Percentiles rank a stretch among this genome's conserved stretches.
These are phyloP conservation scores for Stylophora pistillata DNA, from an alignment of 64 coral and sea anemone species.

Conservation along the genomic window DNA sequence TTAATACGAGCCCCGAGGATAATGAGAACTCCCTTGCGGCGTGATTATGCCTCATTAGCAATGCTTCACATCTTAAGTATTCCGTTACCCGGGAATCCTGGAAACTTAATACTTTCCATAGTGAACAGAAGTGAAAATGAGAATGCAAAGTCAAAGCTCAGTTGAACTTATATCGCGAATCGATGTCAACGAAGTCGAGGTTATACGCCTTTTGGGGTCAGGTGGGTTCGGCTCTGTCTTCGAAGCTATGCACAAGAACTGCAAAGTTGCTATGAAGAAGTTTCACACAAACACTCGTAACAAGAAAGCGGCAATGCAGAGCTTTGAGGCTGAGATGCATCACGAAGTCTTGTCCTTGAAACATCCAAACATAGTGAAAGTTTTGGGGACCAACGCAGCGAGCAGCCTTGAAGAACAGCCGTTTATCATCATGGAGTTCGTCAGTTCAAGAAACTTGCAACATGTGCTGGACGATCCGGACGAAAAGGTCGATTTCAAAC, in stretches of 20 bases:
- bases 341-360: conserved; percentile 77
- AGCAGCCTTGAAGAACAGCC: conserved; percentile 76
- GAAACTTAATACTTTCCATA: conserved; percentile 13
- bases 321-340: conserved; percentile 82
- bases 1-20: not conserved
- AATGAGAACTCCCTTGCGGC: not conserved
- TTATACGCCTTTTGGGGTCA: conserved; percentile 66
- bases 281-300: conserved; percentile 95
- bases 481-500: conserved; percentile 61
- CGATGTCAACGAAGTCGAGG: conserved; percentile 84
- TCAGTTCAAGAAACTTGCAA: conserved; percentile 87
- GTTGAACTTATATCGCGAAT: conserved; percentile 37
- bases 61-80: not conserved
- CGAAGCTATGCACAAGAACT: conserved; percentile 83
- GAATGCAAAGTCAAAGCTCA: conserved; percentile 16
- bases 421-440: conserved; percentile 92
- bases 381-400: conserved; percentile 61
- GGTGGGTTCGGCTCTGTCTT: conserved; percentile 89
- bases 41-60: not conserved
- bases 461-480: conserved; percentile 75
- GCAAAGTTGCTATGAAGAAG: conserved; percentile 80
- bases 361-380: conserved; percentile 88
- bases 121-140: conserved; percentile 22
- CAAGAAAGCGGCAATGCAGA: conserved; percentile 97
- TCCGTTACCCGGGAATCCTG: conserved; percentile 39